A percentile compares a stretch with the other conserved stretches of the same genome.
phyloP scores from a whole-genome alignment of 1,140 invertebrate species.

The Nebria ingens region DNA sequence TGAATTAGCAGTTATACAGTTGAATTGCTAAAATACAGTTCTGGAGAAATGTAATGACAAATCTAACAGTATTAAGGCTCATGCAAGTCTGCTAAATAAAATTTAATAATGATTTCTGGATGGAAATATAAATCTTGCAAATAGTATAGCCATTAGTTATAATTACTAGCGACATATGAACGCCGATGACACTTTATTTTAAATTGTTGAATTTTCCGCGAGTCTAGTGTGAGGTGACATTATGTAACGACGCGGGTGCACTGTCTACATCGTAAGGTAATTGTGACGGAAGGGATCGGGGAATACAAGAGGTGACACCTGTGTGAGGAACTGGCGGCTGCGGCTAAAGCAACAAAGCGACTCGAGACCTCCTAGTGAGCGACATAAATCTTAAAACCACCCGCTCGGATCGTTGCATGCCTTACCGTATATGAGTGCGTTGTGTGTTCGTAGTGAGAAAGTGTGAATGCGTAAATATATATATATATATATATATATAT shows the following conservation, averaged over 20 bases:
- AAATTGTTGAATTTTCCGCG: background rate
- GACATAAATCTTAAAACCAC: background rate
- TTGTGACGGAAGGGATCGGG: background rate
- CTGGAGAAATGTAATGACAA: background rate
- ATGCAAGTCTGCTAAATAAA: background rate
- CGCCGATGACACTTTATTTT: background rate
- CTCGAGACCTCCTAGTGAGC: constrained; percentile 5
- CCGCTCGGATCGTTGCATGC: too few species aligned
- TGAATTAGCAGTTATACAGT: background rate
- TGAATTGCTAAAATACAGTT: background rate
- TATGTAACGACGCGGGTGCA: background rate
- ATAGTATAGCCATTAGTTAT: background rate
- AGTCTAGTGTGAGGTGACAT: background rate
- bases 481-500: background rate
- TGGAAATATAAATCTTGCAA: background rate
- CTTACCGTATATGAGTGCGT: too few species aligned
- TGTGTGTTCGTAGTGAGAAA: background rate
- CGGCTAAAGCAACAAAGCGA: background rate
- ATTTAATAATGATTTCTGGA: background rate
- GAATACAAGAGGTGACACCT: background rate
- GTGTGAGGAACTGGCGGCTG: background rate
- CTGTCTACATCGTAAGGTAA: background rate
- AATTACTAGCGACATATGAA: constrained; percentile 1
- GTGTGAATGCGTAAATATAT: background rate
- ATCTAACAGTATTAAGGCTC: background rate